A percentile compares a stretch with the other conserved stretches of the same genome.
Conservation (phyloP, 2,888 invertebrate genomes). For the Cheilosia grossa region DNA sequence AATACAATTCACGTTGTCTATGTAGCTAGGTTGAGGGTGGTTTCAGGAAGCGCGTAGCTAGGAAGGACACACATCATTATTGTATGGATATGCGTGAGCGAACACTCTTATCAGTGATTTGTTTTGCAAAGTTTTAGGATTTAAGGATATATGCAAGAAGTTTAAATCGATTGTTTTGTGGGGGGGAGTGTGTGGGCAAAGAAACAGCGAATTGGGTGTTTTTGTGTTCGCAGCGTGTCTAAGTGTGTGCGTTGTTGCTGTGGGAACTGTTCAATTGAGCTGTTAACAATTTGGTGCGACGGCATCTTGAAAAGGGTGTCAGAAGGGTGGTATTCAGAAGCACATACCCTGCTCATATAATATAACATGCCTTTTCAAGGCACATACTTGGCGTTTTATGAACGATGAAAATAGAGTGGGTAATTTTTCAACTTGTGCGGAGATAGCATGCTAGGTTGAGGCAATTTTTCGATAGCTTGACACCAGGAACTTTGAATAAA, state of each 20-base stretch:
- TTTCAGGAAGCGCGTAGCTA: background rate
- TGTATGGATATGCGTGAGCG: constrained; percentile 12
- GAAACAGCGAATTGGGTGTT: background rate
- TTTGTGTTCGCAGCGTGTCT: constrained; percentile 21
- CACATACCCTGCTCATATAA: background rate
- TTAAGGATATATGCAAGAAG: constrained; percentile 10
- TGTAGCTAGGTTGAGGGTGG: background rate
- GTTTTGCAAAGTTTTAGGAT: constrained; percentile 7
- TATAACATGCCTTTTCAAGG: background rate
- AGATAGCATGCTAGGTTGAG: too few species aligned
- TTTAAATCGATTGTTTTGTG: constrained; percentile 13
- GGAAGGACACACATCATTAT: background rate
- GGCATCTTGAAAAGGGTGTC: constrained; percentile 9
- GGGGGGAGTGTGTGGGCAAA: background rate
- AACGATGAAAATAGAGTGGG: background rate
- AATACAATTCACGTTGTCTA: constrained; percentile 12
- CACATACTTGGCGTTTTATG: background rate
- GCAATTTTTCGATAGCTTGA: too few species aligned
- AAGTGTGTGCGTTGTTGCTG: constrained; percentile 16
- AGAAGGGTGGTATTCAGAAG: background rate
- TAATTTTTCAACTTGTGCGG: background rate
- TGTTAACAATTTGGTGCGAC: constrained; percentile 46
- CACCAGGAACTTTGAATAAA: too few species aligned
- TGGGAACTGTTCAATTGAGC: constrained; percentile 55
- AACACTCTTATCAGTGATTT: constrained; percentile 1